A percentile compares a stretch with the other conserved stretches of the same genome.
Conservation (phyloP, 2,113 vertebrate species). For the Mystacornis crossleyi region DNA sequence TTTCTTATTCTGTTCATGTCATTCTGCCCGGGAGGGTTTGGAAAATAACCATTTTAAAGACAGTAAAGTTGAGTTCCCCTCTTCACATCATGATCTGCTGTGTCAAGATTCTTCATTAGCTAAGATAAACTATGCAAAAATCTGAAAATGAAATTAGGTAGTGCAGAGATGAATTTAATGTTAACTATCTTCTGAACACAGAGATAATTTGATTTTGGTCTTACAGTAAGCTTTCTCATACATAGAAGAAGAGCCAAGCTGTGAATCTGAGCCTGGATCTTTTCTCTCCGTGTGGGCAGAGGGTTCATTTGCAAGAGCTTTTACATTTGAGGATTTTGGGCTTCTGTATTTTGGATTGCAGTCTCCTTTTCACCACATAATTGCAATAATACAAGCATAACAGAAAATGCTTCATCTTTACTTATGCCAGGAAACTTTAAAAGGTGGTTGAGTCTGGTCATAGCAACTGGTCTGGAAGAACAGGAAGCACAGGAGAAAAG, state of each 20-base stretch:
- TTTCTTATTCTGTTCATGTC: not conserved
- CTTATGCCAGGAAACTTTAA: not conserved
- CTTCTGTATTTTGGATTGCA: not conserved
- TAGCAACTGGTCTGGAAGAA: not conserved
- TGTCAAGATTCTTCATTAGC: conserved; percentile 9
- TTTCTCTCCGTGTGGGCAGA: not conserved
- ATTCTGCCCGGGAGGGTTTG: not conserved
- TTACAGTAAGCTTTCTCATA: not conserved
- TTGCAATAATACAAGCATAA: not conserved
- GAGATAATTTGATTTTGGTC: conserved; percentile 15
- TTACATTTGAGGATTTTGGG: not conserved
- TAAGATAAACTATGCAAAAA: conserved; percentile 24
- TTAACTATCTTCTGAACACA: not conserved
- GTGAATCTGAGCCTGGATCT: not conserved
- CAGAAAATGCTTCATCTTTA: not conserved
- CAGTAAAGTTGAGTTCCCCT: not conserved
- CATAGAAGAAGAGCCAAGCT: not conserved
- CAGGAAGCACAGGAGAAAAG: not conserved
- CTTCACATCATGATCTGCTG: not conserved
- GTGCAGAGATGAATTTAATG: not conserved
- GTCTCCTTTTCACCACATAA: not conserved
- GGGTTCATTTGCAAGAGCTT: not conserved
- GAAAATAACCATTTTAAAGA: conserved; percentile 6
- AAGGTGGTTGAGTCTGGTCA: not conserved
- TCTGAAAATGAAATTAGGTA: not conserved